Conservation (phyloP, 2,888 invertebrate genomes). For the Imbricaverruca yamaguchii region DNA sequence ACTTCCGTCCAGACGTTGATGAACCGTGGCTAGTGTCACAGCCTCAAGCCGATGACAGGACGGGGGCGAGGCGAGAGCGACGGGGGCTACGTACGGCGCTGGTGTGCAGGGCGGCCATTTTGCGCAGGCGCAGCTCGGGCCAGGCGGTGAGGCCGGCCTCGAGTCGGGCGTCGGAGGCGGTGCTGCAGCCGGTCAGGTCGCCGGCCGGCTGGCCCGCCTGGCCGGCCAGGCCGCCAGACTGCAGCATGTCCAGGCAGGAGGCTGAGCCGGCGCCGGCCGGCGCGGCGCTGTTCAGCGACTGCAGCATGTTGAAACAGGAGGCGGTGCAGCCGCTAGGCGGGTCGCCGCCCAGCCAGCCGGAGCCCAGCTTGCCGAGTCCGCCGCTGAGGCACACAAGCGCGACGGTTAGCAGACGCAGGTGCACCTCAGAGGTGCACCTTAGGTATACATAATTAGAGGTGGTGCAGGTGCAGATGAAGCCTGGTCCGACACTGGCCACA, state of each 20-base stretch:
- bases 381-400: background rate
- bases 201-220: slow-evolving; percentile 31
- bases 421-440: too few species aligned
- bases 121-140: slow-evolving; percentile 65
- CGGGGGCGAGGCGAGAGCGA: too few species aligned
- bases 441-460: too few species aligned
- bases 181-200: slow-evolving; percentile 38
- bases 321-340: slow-evolving; percentile 15
- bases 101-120: slow-evolving; percentile 59
- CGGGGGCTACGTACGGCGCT: slow-evolving; percentile 17
- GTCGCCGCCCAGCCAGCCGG: slow-evolving; percentile 26
- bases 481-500: too few species aligned
- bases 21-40: too few species aligned
- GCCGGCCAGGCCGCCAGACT: slow-evolving; percentile 23
- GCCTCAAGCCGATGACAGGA: too few species aligned
- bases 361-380: background rate
- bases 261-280: slow-evolving; percentile 26
- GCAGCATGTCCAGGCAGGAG: slow-evolving; percentile 17
- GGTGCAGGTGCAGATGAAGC: too few species aligned
- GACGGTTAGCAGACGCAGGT: too few species aligned
- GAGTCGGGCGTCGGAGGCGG: slow-evolving; percentile 66
- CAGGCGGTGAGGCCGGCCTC: slow-evolving; percentile 70
- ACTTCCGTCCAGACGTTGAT: too few species aligned
- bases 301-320: background rate
- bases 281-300: background rate